A percentile compares a stretch with the other conserved stretches of the same genome.
Evolutionary conservation across 2,888 invertebrate genomes (phyloP).

Genomic region (Cancer borealis): DNA sequence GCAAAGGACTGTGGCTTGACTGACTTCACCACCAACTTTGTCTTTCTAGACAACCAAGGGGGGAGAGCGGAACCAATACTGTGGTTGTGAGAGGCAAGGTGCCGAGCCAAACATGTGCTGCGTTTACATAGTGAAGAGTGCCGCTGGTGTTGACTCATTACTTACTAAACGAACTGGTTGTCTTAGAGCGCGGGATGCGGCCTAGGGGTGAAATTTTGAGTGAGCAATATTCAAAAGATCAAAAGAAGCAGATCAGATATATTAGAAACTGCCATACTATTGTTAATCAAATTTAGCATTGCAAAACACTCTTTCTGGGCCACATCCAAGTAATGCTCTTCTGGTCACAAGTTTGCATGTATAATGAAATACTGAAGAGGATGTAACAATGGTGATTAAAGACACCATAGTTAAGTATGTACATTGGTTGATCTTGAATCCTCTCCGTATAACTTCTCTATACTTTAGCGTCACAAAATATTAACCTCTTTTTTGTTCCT

Average conservation of each 20-base stretch:
- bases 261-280: not conserved
- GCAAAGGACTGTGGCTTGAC: not conserved
- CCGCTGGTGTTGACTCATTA: constrained; percentile 53
- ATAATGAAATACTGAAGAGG: not conserved
- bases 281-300: not conserved
- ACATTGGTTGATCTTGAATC: not conserved
- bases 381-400: not conserved
- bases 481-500: not conserved
- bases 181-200: constrained; percentile 75
- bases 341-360: not conserved
- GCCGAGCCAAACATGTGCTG: constrained; percentile 60
- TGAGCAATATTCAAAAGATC: constrained; percentile 3
- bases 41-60: not conserved
- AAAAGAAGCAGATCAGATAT: not conserved
- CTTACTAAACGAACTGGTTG: constrained; percentile 76
- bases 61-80: not conserved
- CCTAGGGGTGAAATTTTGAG: constrained; percentile 68
- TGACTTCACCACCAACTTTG: not conserved
- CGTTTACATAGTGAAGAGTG: constrained; percentile 59
- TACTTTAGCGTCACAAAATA: not conserved
- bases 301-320: not conserved
- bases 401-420: not conserved
- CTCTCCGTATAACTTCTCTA: not conserved
- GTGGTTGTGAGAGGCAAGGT: constrained; percentile 38
- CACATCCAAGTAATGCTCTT: not conserved